Conservation (phyloP, 2,797 vertebrate species). For the Pelodytes ibericus region DNA sequence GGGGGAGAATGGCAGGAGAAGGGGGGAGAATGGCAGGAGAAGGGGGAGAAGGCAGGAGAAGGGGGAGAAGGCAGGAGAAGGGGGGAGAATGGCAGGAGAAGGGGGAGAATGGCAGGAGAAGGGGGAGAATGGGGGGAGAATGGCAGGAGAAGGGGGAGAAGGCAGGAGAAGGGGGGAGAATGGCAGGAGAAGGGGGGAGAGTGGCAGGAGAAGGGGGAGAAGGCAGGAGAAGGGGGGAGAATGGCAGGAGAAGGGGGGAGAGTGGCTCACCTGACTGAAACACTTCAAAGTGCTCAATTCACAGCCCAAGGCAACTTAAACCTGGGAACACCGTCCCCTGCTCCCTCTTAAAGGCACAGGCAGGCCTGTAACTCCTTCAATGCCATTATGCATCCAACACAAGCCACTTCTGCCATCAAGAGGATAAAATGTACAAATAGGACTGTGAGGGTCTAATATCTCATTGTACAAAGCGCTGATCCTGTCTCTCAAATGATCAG, state of each 20-base stretch:
- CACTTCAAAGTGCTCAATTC: constrained; percentile 30
- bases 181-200: too few relatives aligned
- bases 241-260: too few relatives aligned
- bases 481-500: too few relatives aligned
- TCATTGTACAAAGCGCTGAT: too few relatives aligned
- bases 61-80: constrained; percentile 11
- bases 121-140: too few relatives aligned
- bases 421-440: not conserved
- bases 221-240: constrained; percentile 3
- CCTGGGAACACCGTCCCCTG: not conserved
- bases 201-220: constrained; percentile 9
- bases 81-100: too few relatives aligned
- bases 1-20: too few relatives aligned
- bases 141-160: constrained; percentile 14
- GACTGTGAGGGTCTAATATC: not conserved
- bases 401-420: constrained; percentile 1
- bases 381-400: not conserved
- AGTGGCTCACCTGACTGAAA: constrained; percentile 17
- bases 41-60: constrained; percentile 11
- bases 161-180: not conserved
- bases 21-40: too few relatives aligned
- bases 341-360: not conserved
- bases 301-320: constrained; percentile 15
- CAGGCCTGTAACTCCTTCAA: not conserved
- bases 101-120: too few relatives aligned